Conservation (phyloP, 2,797 vertebrate species). For the Cirrhinus molitorella region DNA sequence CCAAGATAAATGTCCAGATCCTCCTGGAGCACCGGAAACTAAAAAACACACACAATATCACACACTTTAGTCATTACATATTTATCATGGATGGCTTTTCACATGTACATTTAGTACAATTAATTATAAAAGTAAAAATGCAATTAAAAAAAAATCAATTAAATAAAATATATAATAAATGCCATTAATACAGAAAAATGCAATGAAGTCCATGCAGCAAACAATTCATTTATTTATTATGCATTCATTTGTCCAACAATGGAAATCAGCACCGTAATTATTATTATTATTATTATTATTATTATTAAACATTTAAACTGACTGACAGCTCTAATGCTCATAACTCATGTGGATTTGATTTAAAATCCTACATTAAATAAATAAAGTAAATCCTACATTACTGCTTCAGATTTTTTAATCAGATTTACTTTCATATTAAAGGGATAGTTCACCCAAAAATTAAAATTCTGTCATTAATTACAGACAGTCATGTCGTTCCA, state of each 20-base stretch:
- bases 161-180: too few species aligned
- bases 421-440: neutral
- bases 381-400: neutral
- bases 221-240: too few species aligned
- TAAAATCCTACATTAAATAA: too few species aligned
- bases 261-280: too few species aligned
- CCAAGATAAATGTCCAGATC: conserved; percentile 96
- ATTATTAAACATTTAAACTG: neutral
- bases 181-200: too few species aligned
- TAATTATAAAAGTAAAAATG: neutral
- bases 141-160: too few species aligned
- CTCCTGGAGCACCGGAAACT: conserved; percentile 96
- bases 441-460: too few species aligned
- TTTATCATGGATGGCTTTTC: neutral
- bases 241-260: too few species aligned
- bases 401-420: neutral
- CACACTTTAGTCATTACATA: neutral
- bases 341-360: conserved; percentile 4
- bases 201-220: too few species aligned
- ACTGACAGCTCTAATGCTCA: neutral
- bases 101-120: neutral
- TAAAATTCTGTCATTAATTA: too few species aligned
- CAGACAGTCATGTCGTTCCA: too few species aligned
- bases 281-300: too few species aligned
- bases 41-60: conserved; percentile 37